Conservation (phyloP, 2,797 vertebrate species). For the Chelon labrosus region DNA sequence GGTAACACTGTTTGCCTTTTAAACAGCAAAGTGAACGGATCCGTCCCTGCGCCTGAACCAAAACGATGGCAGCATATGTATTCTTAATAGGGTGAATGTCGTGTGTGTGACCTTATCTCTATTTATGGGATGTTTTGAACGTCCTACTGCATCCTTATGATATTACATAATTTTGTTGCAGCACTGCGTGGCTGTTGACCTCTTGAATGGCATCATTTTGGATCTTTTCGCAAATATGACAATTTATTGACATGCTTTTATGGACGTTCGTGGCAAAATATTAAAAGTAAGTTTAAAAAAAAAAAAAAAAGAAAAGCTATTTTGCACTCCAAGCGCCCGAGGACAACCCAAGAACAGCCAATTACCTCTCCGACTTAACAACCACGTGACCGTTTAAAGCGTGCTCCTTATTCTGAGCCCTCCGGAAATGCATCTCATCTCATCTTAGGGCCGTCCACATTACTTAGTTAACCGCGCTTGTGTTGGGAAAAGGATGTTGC, state of each 20-base stretch:
- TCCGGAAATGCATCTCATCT: conserved; percentile 26
- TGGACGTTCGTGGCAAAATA: not conserved
- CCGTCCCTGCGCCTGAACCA: too few species aligned
- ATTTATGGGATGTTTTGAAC: conserved; percentile 1
- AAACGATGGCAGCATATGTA: not conserved
- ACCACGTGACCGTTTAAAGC: conserved; percentile 72
- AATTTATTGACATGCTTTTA: not conserved
- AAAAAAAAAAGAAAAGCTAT: not conserved
- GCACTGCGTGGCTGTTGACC: not conserved
- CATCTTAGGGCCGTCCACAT: conserved; percentile 39
- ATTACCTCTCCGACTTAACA: conserved; percentile 62
- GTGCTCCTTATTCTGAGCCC: conserved; percentile 25
- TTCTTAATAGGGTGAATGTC: not conserved
- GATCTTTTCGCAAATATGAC: not conserved
- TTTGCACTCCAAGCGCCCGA: conserved; percentile 10
- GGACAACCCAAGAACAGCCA: conserved; percentile 58
- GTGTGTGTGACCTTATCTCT: conserved; percentile 16
- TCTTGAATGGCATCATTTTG: not conserved
- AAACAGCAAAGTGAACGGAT: not conserved
- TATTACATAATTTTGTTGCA: conserved; percentile 58
- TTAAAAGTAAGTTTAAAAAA: too few species aligned
- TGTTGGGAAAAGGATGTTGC: not conserved
- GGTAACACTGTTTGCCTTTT: conserved; percentile 2
- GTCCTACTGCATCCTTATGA: conserved; percentile 17
- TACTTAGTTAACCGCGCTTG: conserved; percentile 7